Conservation (phyloP, 2,797 vertebrate genomes). For the Enteromius thamalakanensis region DNA sequence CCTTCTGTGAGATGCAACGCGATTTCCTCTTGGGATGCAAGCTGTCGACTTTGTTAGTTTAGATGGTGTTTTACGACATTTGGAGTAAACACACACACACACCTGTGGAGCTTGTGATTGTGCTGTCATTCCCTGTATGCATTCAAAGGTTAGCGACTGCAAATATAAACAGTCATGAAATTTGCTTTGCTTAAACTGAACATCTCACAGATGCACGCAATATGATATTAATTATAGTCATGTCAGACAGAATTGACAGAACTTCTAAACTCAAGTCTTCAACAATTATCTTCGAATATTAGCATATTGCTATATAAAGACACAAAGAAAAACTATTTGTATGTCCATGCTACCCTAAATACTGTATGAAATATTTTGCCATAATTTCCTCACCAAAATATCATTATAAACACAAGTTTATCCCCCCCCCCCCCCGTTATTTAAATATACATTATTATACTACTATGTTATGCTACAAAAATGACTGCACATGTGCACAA, state of each 20-base stretch:
- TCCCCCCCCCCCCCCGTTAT: not conserved
- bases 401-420: not conserved
- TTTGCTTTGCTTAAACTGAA: conserved; percentile 5
- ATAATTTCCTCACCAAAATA: not conserved
- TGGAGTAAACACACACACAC: conserved; percentile 14
- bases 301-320: not conserved
- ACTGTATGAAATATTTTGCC: not conserved
- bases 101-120: conserved; percentile 49
- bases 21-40: conserved; percentile 43
- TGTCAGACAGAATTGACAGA: not conserved
- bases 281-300: not conserved
- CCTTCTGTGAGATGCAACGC: conserved; percentile 16
- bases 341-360: not conserved
- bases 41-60: conserved; percentile 48
- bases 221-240: conserved; percentile 12
- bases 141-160: conserved; percentile 43
- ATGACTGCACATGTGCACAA: not conserved
- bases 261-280: not conserved
- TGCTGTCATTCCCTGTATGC: conserved; percentile 55
- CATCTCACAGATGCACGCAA: not conserved
- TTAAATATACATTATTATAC: too few species aligned
- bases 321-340: not conserved
- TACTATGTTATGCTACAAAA: too few species aligned
- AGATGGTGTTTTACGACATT: conserved; percentile 16
- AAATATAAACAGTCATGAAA: conserved; percentile 17